Percentiles rank a stretch among this genome's conserved stretches.
Conservation (phyloP, 35 echinoderm and acorn worm species). For the Lytechinus pictus region DNA sequence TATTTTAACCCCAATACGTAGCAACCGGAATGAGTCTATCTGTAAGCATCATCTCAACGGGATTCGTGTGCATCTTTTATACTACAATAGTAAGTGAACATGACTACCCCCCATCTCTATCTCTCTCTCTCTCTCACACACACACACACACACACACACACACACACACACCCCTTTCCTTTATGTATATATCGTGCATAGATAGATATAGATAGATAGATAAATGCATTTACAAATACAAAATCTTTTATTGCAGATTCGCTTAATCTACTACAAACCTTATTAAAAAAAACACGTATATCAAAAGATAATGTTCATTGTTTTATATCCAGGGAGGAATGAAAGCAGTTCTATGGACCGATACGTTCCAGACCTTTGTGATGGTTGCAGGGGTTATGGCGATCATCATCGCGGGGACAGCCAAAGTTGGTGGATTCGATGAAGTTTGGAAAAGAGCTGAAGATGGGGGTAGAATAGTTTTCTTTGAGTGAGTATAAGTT, state of each 20-base stretch:
- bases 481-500: constrained; percentile 47
- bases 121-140: no score
- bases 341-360: constrained; percentile 63
- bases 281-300: no score
- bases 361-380: constrained; percentile 51
- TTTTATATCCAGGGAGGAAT: constrained; percentile 45
- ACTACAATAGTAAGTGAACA: neutral
- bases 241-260: no score
- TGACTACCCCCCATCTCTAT: no score
- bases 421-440: constrained; percentile 27
- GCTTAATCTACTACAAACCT: no score
- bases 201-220: no score
- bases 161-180: no score
- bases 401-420: constrained; percentile 52
- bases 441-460: constrained; percentile 34
- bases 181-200: no score
- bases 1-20: neutral
- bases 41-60: constrained; percentile 32
- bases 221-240: no score
- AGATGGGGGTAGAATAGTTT: constrained; percentile 53
- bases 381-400: constrained; percentile 31
- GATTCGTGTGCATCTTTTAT: constrained; percentile 28
- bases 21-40: constrained; percentile 24
- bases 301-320: neutral
- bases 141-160: no score